phyloP scores from a whole-genome alignment of 2,797 vertebrate species.

The Sus cebifrons region DNA sequence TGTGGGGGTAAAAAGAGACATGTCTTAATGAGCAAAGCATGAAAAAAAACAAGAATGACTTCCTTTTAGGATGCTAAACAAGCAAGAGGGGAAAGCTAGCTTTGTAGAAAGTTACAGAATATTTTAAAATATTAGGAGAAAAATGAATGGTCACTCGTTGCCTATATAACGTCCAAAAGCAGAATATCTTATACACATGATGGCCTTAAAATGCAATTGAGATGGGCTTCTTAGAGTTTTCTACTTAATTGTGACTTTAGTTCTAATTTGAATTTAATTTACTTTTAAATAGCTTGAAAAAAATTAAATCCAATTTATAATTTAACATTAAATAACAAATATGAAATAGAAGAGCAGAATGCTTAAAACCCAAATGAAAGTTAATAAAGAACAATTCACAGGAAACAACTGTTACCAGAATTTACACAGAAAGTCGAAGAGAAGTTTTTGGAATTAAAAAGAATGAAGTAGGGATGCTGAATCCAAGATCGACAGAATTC shows the following conservation, averaged over 20 bases:
- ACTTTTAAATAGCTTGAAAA: slow-evolving; percentile 67
- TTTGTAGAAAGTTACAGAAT: slow-evolving; percentile 51
- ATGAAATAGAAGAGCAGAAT: slow-evolving; percentile 29
- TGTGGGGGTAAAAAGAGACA: background rate
- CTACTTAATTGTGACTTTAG: slow-evolving; percentile 51
- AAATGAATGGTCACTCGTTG: slow-evolving; percentile 5
- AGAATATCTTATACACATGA: slow-evolving; percentile 42
- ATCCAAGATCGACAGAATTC: slow-evolving; percentile 39
- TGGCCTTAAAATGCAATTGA: slow-evolving; percentile 38
- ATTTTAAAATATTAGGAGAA: slow-evolving; percentile 46
- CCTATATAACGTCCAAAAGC: background rate
- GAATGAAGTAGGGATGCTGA: background rate
- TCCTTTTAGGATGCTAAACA: slow-evolving; percentile 57
- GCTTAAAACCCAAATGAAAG: slow-evolving; percentile 53
- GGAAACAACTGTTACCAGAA: slow-evolving; percentile 53
- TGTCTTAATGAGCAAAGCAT: slow-evolving; percentile 28
- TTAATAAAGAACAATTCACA: slow-evolving; percentile 55
- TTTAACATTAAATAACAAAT: slow-evolving; percentile 61
- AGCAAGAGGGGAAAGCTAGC: background rate
- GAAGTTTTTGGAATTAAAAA: slow-evolving; percentile 53
- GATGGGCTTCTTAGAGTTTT: slow-evolving; percentile 47
- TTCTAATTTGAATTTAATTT: slow-evolving; percentile 69
- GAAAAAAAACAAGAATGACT: background rate
- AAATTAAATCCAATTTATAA: slow-evolving; percentile 41
- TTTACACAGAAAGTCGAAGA: slow-evolving; percentile 13